Base-by-base conservation (phyloP, 2,888 invertebrate genomes). In the Volucella inanis region DNA sequence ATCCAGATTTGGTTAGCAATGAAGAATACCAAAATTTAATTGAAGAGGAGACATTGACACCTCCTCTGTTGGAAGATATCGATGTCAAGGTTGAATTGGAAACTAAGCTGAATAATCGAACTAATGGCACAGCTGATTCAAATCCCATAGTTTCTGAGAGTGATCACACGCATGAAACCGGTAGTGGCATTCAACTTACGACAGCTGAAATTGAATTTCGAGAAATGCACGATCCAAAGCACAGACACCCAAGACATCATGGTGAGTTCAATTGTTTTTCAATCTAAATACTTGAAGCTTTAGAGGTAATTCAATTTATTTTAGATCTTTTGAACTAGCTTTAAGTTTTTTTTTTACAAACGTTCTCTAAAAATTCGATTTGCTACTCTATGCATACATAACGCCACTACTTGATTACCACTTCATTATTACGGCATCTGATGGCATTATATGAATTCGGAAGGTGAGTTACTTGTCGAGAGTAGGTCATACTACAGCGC, bases 141-240 rank as follows among this genome's bases (percentile, higher is more conserved):
- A 2, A 22, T 22, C 3, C 54, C 15, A 41, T 54, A 8, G 43
- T 18, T 8, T 12, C 31, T n/a, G 43, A 72, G 45, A 62, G 45
- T 59, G 65, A 41, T 61, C 71, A 38, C n/a, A 64, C 14, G 54
- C 55, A 67, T 45, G 49, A 72, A n/a, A 8, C 74, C 49, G 61
- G 54, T 15, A 61, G 9, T 54, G 57, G n/a, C 45, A 77, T 31
- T 50, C 54, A 57, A 15, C 10, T 52, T 3, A n/a, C 47, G 64
- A 50, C 38, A 4, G 50, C 54, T 14, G 70, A 79, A 14, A 64
- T 65, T 14, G 88, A 89, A 45, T 92, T 92, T 79, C 90, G 89
- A 49, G 91, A 91, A 88, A 90, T 92, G 89, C 92, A 92, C 65
- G 92, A 92, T 87, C 92, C 92, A 41, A 91, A 90, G 68, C 92